A percentile compares a stretch with the other conserved stretches of the same genome.
Conservation (phyloP, 2,113 vertebrate genomes). For the Peucedramus taeniatus region DNA sequence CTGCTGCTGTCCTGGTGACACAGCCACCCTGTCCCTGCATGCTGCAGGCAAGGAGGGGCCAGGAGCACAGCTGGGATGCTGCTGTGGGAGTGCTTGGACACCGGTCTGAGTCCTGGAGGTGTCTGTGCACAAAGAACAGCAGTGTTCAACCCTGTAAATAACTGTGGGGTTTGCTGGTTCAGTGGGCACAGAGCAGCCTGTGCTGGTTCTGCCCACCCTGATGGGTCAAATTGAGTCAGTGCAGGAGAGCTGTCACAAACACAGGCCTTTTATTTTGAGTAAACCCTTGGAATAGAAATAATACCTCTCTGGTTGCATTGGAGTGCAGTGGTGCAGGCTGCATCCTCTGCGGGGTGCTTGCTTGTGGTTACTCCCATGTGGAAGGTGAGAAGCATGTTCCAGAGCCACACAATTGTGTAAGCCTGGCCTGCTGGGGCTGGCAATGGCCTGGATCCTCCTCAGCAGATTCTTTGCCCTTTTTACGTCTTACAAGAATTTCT, state of each 20-base stretch:
- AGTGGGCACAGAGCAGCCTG: background rate
- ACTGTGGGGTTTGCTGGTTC: background rate
- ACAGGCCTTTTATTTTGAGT: background rate
- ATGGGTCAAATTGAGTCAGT: background rate
- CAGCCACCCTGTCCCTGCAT: background rate
- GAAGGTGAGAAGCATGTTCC: background rate
- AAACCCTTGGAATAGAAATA: background rate
- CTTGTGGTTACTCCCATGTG: background rate
- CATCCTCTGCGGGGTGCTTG: background rate
- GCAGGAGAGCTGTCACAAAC: background rate
- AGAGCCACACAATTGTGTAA: background rate
- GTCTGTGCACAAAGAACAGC: background rate
- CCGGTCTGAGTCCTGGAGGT: background rate
- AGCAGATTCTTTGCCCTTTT: background rate
- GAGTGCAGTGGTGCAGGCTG: background rate
- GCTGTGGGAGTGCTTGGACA: rapidly evolving
- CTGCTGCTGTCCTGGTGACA: background rate
- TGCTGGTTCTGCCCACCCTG: background rate
- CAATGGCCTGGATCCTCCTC: background rate
- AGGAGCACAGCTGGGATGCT: background rate
- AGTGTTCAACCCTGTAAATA: background rate
- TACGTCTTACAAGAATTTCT: background rate
- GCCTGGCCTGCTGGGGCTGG: background rate
- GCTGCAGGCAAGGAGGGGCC: background rate
- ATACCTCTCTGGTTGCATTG: rapidly evolving